A percentile compares a stretch with the other conserved stretches of the same genome.
phyloP scores from a whole-genome alignment of 2,888 invertebrate genomes.

The Yponomeuta plumbellus region DNA sequence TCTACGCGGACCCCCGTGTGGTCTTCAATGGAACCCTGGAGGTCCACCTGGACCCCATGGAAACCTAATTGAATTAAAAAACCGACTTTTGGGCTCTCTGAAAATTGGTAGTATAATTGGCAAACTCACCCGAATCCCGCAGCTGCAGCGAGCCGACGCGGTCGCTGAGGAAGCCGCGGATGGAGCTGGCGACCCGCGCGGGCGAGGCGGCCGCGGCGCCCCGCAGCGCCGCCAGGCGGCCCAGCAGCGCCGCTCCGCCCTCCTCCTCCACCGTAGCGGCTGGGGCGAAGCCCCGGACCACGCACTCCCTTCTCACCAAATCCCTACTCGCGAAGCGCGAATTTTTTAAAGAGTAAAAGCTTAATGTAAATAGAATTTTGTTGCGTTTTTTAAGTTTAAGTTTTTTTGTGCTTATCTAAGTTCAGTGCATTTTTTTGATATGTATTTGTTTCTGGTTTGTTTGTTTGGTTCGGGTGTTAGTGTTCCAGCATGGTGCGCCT shows the following conservation, averaged over 20 bases:
- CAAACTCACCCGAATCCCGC: constrained; percentile 83
- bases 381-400: constrained; percentile 10
- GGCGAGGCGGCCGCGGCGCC: constrained; percentile 82
- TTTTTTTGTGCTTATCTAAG: constrained; percentile 26
- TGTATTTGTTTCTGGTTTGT: constrained; percentile 45
- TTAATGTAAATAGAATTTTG: neutral
- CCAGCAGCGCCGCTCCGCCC: constrained; percentile 76
- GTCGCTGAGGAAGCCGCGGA: constrained; percentile 83
- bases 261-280: constrained; percentile 71
- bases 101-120: neutral
- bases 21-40: too few relatives aligned
- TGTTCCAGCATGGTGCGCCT: constrained; percentile 55
- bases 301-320: constrained; percentile 9
- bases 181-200: constrained; percentile 83
- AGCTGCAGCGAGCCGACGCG: constrained; percentile 81
- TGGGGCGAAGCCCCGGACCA: constrained; percentile 42
- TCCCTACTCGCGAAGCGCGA: constrained; percentile 6
- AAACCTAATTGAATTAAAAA: too few relatives aligned
- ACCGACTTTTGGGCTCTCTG: neutral
- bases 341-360: neutral
- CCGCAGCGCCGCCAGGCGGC: constrained; percentile 81
- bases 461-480: constrained; percentile 33
- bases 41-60: too few relatives aligned
- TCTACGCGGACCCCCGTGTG: too few relatives aligned
- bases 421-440: constrained; percentile 70